Base-by-base conservation (phyloP, 2,797 vertebrate genomes). In the Characodon lateralis region DNA sequence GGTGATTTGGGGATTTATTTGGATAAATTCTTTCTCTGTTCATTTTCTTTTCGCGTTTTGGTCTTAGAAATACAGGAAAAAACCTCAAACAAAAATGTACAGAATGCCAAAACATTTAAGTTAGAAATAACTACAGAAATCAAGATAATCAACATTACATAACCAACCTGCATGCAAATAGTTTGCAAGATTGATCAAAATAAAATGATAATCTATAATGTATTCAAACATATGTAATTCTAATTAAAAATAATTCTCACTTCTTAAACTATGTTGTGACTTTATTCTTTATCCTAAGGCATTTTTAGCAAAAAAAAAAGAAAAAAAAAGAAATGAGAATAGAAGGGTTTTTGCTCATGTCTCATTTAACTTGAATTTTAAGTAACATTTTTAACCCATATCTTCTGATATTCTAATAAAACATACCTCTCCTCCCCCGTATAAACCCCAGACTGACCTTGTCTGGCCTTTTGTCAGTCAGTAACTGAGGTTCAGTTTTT, bases 381-480 rank as follows among this genome's bases (percentile, higher is more conserved):
- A 94, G 95, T 95, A 95, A 95, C 95, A 53, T 59, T 95, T 95
- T 89, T 93, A 94, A 92, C 94, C 94, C 91, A 31, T 91, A 95
- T 95, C 92, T 96, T 92, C 93, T 94, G 95, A 95, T 94, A 93
- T 92, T 92, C 93, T 94, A 96, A 28, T 58, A 55, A 95, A 95
- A 95, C 73, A 91, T 89, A 93, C 89, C 93, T 93, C 92, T 93
- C 92, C 24, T 39, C 14, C 43, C 50, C 48, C 48, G 3, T 53
- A 55, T 69, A 72, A 77, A 78, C 92, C 95, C 66, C 41, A 26
- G 24, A 91, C 89, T 93, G 94, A 93, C 89, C 88, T 90, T 89
- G 94, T 95, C 91, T 95, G 95, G 94, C 95, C 95, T 96, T 63
- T 96, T 96, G 95, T 96, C 95, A 93, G 94, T 92, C 94, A 95